Conservation (phyloP, 2,888 invertebrate species). For the Embidobia sp. region DNA sequence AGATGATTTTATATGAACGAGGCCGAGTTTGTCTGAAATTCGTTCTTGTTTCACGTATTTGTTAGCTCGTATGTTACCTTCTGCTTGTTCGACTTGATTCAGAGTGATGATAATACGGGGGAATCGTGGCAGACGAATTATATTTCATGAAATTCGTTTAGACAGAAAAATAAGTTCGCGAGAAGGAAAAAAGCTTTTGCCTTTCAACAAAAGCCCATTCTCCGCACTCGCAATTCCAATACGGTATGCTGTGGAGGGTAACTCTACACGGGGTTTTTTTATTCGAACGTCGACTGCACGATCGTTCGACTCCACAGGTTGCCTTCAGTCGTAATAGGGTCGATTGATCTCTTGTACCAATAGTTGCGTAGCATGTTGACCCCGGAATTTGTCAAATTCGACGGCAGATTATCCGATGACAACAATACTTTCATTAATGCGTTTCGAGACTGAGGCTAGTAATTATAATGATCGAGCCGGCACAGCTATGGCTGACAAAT, state of each 20-base stretch:
- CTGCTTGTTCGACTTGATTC: too few relatives aligned
- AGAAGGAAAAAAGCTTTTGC: slow-evolving; percentile 21
- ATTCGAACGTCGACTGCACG: slow-evolving; percentile 46
- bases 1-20: too few relatives aligned
- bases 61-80: too few relatives aligned
- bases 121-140: slow-evolving; percentile 8
- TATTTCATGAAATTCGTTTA: slow-evolving; percentile 34
- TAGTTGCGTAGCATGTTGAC: slow-evolving; percentile 57
- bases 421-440: slow-evolving; percentile 28
- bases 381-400: slow-evolving; percentile 49
- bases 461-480: too few relatives aligned
- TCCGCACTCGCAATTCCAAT: slow-evolving; percentile 31
- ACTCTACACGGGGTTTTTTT: slow-evolving; percentile 45
- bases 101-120: too few relatives aligned
- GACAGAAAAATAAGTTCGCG: slow-evolving; percentile 5
- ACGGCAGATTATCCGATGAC: slow-evolving; percentile 25
- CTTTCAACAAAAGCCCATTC: slow-evolving; percentile 41
- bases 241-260: slow-evolving; percentile 14
- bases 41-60: too few relatives aligned
- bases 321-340: slow-evolving; percentile 59
- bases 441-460: too few relatives aligned
- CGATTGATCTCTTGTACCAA: slow-evolving; percentile 61
- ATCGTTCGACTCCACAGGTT: slow-evolving; percentile 63
- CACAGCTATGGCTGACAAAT: too few relatives aligned
- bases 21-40: too few relatives aligned